phyloP scores from a whole-genome alignment of 2,888 invertebrate genomes.

The Tiliacea citrago region DNA sequence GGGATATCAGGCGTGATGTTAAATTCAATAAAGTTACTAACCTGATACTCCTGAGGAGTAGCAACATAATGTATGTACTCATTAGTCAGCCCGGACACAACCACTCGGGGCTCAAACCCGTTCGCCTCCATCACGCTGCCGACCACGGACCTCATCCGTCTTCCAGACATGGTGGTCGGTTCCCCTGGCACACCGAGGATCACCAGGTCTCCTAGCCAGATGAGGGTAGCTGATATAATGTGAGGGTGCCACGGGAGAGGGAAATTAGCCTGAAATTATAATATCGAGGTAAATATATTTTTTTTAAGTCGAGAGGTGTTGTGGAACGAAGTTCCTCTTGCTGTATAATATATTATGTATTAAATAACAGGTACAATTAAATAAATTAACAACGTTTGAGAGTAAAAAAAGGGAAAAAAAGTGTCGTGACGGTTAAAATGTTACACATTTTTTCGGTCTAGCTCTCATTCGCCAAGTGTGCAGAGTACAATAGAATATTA shows the following conservation, averaged over 20 bases:
- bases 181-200: conserved; percentile 95
- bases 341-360: too few relatives aligned
- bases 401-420: too few relatives aligned
- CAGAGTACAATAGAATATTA: too few relatives aligned
- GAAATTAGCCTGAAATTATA: conserved; percentile 79
- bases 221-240: conserved; percentile 93
- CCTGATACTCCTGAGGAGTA: conserved; percentile 95
- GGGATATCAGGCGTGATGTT: too few relatives aligned
- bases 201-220: conserved; percentile 93
- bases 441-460: too few relatives aligned
- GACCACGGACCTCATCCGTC: conserved; percentile 90
- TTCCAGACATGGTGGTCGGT: conserved; percentile 96
- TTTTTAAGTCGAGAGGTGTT: too few relatives aligned
- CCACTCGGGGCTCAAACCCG: conserved; percentile 87
- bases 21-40: conserved; percentile 61
- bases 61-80: conserved; percentile 95
- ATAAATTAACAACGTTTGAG: too few relatives aligned
- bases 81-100: conserved; percentile 95
- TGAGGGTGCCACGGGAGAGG: conserved; percentile 96
- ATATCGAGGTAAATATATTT: too few relatives aligned
- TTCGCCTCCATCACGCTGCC: conserved; percentile 81
- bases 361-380: too few relatives aligned
- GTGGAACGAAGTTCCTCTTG: too few relatives aligned
- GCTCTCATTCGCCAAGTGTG: too few relatives aligned
- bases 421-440: too few relatives aligned